These are phyloP conservation scores for Myxocyprinus asiaticus DNA, from an alignment of 2,113 vertebrate species.

Conservation along the genomic window DNA sequence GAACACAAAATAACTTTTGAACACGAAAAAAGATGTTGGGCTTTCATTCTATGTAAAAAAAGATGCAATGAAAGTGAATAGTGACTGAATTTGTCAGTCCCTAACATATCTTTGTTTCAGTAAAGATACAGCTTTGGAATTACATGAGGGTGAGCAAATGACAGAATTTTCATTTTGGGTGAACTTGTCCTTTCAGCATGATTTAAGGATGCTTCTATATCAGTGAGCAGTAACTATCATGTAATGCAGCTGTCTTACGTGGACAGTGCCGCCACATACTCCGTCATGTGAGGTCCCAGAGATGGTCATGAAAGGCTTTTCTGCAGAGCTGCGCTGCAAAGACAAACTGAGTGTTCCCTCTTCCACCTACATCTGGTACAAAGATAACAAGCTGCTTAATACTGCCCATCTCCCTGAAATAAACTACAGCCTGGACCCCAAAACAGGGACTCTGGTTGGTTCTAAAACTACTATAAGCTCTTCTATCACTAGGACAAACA, in stretches of 20 bases:
- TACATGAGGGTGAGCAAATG: too few relatives aligned
- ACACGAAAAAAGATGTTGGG: too few relatives aligned
- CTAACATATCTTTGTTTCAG: too few relatives aligned
- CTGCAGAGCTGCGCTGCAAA: constrained; percentile 84
- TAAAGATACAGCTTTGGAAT: too few relatives aligned
- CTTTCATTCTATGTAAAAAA: too few relatives aligned
- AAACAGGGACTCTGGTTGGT: constrained; percentile 87
- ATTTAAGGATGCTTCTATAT: too few relatives aligned
- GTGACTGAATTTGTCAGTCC: too few relatives aligned
- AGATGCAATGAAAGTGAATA: too few relatives aligned
- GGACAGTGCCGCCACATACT: constrained; percentile 81
- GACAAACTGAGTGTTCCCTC: constrained; percentile 86
- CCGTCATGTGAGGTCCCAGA: constrained; percentile 84
- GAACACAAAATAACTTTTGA: too few relatives aligned
- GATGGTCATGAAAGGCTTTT: constrained; percentile 80
- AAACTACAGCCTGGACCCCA: constrained; percentile 80
- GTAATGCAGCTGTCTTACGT: not conserved
- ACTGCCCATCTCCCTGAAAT: constrained; percentile 62
- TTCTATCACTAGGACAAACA: not conserved
- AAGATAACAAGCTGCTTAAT: constrained; percentile 79
- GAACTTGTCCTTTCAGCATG: too few relatives aligned
- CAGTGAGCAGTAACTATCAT: not conserved
- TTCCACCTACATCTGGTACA: constrained; percentile 89
- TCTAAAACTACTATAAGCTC: not conserved
- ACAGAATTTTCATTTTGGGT: too few relatives aligned